phyloP scores from a whole-genome alignment of 2,888 invertebrate genomes.

The Tiliacea aurago region DNA sequence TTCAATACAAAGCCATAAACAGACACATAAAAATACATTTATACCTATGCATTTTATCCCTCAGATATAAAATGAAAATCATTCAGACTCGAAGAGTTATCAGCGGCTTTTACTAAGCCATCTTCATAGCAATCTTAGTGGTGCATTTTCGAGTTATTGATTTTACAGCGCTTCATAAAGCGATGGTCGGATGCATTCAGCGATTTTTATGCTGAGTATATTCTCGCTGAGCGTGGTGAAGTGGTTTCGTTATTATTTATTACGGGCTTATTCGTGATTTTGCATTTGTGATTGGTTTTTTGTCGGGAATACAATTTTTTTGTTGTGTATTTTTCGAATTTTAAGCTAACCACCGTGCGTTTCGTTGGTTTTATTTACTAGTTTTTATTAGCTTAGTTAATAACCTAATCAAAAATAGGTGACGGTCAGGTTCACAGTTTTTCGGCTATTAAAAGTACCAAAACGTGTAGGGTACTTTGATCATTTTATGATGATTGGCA shows the following conservation, averaged over 20 bases:
- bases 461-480: not conserved
- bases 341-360: too few relatives aligned
- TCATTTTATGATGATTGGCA: not conserved
- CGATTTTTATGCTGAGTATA: constrained; percentile 52
- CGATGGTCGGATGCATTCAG: constrained; percentile 46
- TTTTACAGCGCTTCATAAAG: constrained; percentile 53
- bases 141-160: constrained; percentile 58
- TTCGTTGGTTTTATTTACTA: not conserved
- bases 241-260: constrained; percentile 43
- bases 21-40: constrained; percentile 42
- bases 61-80: constrained; percentile 51
- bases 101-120: constrained; percentile 44
- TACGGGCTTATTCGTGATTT: constrained; percentile 40
- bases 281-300: constrained; percentile 22
- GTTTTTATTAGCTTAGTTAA: not conserved
- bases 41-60: constrained; percentile 47
- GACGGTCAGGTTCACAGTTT: not conserved
- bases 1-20: constrained; percentile 50
- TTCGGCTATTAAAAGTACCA: not conserved
- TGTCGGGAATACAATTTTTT: not conserved
- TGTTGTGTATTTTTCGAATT: constrained; percentile 1
- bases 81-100: constrained; percentile 47
- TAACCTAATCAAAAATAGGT: not conserved
- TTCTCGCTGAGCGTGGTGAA: constrained; percentile 16
- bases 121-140: constrained; percentile 52